These are phyloP conservation scores for Carcina quercana DNA, from an alignment of 2,888 invertebrate species.

Conservation along the genomic window DNA sequence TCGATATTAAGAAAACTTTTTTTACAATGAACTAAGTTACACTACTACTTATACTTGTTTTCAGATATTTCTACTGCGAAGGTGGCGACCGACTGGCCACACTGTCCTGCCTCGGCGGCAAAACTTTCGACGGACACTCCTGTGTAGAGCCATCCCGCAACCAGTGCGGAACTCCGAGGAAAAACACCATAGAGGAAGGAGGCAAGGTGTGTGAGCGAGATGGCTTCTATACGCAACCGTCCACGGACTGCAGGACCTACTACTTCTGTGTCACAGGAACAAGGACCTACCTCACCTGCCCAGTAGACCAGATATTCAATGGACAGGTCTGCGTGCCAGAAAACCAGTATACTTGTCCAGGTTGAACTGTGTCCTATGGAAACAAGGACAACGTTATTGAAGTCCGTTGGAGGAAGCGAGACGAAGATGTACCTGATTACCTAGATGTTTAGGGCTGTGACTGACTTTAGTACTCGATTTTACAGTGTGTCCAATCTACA, in stretches of 20 bases:
- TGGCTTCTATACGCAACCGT: constrained; percentile 72
- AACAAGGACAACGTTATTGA: constrained; percentile 11
- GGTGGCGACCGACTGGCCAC: constrained; percentile 71
- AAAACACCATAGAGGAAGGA: constrained; percentile 30
- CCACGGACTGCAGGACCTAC: constrained; percentile 67
- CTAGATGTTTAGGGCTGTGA: constrained; percentile 37
- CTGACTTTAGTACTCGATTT: constrained; percentile 2
- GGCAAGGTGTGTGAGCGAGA: constrained; percentile 51
- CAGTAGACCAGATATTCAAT: constrained; percentile 65
- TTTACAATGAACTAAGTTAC: too few species aligned
- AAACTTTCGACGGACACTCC: constrained; percentile 74
- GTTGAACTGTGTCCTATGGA: constrained; percentile 29
- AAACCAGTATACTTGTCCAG: constrained; percentile 61
- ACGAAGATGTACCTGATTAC: constrained; percentile 42
- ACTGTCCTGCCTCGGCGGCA: constrained; percentile 69
- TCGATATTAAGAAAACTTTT: too few species aligned
- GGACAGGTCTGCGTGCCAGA: constrained; percentile 71
- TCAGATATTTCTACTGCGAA: constrained; percentile 74
- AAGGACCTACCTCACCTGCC: constrained; percentile 66
- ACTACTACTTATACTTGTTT: too few species aligned
- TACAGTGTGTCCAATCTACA: too few species aligned
- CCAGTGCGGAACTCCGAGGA: constrained; percentile 50
- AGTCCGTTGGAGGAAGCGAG: constrained; percentile 6
- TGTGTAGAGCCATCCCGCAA: constrained; percentile 60
- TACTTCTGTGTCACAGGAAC: constrained; percentile 73